Evolutionary conservation across 2,888 invertebrate genomes (phyloP).

Genomic region (Lydus trimaculatus): DNA sequence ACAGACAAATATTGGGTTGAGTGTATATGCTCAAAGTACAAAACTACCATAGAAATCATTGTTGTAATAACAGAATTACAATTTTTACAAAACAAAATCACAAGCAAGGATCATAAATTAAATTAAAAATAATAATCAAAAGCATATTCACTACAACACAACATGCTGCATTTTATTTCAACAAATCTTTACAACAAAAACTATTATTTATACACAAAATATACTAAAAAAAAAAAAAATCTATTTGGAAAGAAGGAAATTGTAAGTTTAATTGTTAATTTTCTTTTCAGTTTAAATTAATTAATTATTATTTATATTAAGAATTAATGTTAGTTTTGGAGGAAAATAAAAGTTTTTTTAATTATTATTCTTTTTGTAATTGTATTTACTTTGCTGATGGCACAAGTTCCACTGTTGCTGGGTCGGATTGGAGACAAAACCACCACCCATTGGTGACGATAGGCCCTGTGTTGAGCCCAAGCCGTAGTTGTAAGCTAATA

Average conservation of each 20-base stretch:
- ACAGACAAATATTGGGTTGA: background rate
- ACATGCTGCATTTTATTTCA: slow-evolving; percentile 17
- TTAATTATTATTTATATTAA: too few relatives aligned
- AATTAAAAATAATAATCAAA: background rate
- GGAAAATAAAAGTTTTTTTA: slow-evolving; percentile 14
- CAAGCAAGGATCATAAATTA: slow-evolving; percentile 6
- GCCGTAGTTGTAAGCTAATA: slow-evolving; percentile 65
- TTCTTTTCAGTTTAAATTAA: too few relatives aligned
- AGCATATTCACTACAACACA: slow-evolving; percentile 24
- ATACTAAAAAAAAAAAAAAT: background rate
- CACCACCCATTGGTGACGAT: slow-evolving; percentile 67
- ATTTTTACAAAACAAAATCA: slow-evolving; percentile 13
- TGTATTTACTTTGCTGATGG: slow-evolving; percentile 60
- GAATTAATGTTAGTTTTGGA: slow-evolving; percentile 6
- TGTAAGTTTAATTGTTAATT: too few relatives aligned
- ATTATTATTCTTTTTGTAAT: slow-evolving; percentile 22
- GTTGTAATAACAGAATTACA: background rate
- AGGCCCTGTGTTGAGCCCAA: slow-evolving; percentile 58
- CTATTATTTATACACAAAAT: background rate
- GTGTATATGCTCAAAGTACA: background rate
- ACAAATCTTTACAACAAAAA: slow-evolving; percentile 1
- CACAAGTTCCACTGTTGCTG: slow-evolving; percentile 58
- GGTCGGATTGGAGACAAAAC: slow-evolving; percentile 63
- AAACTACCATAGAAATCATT: background rate
- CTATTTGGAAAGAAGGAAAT: background rate